Conservation (phyloP, 1,140 invertebrate genomes). For the Acromyrmex charruanus region DNA sequence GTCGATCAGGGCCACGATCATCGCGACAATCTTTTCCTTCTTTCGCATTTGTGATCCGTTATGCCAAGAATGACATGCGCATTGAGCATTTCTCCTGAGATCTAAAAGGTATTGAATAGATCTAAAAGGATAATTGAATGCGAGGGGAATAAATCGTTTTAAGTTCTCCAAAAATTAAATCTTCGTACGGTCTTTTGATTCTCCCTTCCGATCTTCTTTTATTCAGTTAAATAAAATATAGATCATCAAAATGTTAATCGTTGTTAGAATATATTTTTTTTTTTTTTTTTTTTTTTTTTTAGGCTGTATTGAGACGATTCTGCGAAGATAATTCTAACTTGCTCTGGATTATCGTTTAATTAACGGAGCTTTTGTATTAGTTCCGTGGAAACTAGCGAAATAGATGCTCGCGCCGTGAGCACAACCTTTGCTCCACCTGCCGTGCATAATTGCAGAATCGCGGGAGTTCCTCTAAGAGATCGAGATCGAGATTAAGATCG, state of each 20-base stretch:
- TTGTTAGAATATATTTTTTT: neutral
- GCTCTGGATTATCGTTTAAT: constrained; percentile 46
- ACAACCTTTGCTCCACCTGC: constrained; percentile 51
- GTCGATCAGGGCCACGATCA: constrained; percentile 23
- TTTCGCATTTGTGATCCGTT: constrained; percentile 71
- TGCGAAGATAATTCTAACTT: neutral
- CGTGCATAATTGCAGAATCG: constrained; percentile 52
- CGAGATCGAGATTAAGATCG: constrained; percentile 48
- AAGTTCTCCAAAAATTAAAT: neutral
- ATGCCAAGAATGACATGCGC: constrained; percentile 65
- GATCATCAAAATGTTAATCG: neutral
- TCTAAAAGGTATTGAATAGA: neutral
- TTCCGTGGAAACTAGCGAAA: constrained; percentile 47
- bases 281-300: too few relatives aligned
- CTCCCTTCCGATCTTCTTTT: neutral
- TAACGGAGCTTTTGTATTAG: constrained; percentile 15
- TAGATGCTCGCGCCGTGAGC: neutral
- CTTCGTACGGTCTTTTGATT: too few relatives aligned
- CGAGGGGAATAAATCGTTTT: neutral
- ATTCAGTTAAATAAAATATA: neutral
- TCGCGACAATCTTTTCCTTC: constrained; percentile 44
- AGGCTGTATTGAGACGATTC: neutral
- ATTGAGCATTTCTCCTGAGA: constrained; percentile 16
- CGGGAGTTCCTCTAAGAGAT: constrained; percentile 20
- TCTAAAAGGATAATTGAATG: constrained; percentile 17